Base-by-base conservation (phyloP, 2,797 vertebrate genomes). In the Gambusia yucatana region DNA sequence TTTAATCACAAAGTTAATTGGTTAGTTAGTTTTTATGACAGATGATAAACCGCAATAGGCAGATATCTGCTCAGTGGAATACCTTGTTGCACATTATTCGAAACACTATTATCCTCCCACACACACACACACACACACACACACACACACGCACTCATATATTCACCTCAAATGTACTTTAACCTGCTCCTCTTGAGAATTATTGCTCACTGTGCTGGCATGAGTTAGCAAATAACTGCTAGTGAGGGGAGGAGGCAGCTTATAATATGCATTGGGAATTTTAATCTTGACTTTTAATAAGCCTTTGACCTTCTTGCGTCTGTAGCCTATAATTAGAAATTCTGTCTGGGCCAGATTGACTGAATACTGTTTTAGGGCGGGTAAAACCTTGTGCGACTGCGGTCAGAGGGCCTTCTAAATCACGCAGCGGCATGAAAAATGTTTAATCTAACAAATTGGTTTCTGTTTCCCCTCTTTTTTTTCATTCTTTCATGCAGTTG, bases 251-350 rank as follows among this genome's bases (percentile, higher is more conserved):
- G 89, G 88, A 90, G 87, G 91, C 86, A 83, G 89, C 86, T 93
- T 89, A 91, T 93, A 93, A 92, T 93, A 93, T 93, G 92, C 91
- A 91, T 79, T 91, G 89, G 92, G 90, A 94, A 93, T 92, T 95
- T 95, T 93, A 92, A 95, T 95, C 95, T 95, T 95, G 95, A 93
- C 91, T 96, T 95, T 95, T 96, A 96, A 96, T 96, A 96, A 94
- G 94, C 94, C 93, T 92, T 88, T 96, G 96, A 97, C 95, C 95
- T 96, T 96, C 94, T 94, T 93, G 91, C 91, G 91, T 96, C 95
- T 95, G 91, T 86, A 86, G 89, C 88, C 94, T 95, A 95, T 96
- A 97, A 96, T 96, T 96, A 96, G 95, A 96, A 96, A 92, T 90
- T 93, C 93, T 93, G 94, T 92, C 93, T 94, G 92, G 92, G 90